Conservation (phyloP, 2,797 vertebrate species). For the Sylvia borin region DNA sequence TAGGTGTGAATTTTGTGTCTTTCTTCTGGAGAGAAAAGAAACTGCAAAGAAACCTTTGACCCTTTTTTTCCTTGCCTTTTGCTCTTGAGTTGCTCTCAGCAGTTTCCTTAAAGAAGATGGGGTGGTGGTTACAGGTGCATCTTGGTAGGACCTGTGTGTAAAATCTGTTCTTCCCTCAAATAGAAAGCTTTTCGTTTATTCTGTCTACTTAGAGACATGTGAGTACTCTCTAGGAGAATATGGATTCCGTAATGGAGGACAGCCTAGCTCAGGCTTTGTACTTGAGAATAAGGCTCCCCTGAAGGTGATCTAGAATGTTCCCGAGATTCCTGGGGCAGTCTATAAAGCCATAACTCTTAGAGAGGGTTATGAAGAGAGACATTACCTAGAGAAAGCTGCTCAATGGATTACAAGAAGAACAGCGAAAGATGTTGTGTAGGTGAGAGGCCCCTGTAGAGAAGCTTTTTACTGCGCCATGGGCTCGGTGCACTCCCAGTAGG, state of each 20-base stretch:
- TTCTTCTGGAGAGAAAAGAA: not conserved
- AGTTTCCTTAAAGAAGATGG: not conserved
- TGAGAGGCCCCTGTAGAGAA: not conserved
- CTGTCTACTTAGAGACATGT: not conserved
- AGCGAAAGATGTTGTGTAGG: not conserved
- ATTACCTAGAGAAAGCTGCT: not conserved
- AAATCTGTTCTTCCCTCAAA: not conserved
- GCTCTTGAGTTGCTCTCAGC: not conserved
- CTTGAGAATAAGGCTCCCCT: not conserved
- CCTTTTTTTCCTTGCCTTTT: not conserved
- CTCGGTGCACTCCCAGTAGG: not conserved
- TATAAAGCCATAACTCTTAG: not conserved
- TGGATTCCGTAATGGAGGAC: not conserved
- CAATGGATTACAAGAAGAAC: not conserved
- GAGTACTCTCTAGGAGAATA: not conserved
- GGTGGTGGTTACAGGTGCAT: not conserved
- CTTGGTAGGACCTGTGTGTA: not conserved
- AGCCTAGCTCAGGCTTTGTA: not conserved
- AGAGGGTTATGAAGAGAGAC: not conserved
- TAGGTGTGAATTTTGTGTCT: not conserved
- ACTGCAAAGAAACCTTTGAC: not conserved
- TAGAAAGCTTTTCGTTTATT: not conserved
- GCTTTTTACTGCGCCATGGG: not conserved
- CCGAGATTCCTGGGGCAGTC: not conserved
- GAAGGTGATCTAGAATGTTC: not conserved